Percentiles rank a stretch among this genome's conserved stretches.
phyloP scores from a whole-genome alignment of 2,888 invertebrate species.

The Esperia sulphurella region DNA sequence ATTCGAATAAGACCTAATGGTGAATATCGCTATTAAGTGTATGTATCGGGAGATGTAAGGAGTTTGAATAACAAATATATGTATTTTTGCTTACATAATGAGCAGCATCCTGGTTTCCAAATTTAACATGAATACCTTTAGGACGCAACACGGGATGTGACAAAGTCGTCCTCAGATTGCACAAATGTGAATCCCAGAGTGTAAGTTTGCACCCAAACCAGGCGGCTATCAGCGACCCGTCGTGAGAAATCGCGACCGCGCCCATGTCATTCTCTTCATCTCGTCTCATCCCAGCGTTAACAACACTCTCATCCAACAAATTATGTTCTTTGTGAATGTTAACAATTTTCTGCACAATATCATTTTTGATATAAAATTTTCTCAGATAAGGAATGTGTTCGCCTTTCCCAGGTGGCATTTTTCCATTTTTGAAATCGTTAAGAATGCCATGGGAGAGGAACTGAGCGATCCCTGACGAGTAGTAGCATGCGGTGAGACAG shows the following conservation, averaged over 20 bases:
- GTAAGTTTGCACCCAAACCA: slow-evolving; percentile 73
- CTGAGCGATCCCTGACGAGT: slow-evolving; percentile 58
- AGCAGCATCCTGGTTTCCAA: slow-evolving; percentile 65
- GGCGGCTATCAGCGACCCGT: slow-evolving; percentile 71
- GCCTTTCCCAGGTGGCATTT: slow-evolving; percentile 17
- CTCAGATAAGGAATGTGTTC: slow-evolving; percentile 42
- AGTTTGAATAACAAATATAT: too few relatives aligned
- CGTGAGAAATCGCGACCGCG: slow-evolving; percentile 65
- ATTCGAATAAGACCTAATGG: too few relatives aligned
- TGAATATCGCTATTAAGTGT: too few relatives aligned
- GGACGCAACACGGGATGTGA: slow-evolving; percentile 67
- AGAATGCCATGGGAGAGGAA: slow-evolving; percentile 49
- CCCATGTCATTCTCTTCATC: slow-evolving; percentile 56
- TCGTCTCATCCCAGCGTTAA: slow-evolving; percentile 26
- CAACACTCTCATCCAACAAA: slow-evolving; percentile 22
- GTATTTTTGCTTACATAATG: slow-evolving; percentile 74
- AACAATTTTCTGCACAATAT: slow-evolving; percentile 48
- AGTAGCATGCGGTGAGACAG: slow-evolving; percentile 67
- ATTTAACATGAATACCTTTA: slow-evolving; percentile 60
- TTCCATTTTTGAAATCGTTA: slow-evolving; percentile 51
- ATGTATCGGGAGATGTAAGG: too few relatives aligned
- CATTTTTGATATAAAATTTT: slow-evolving; percentile 27
- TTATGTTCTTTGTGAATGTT: slow-evolving; percentile 54
- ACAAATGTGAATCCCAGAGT: slow-evolving; percentile 65
- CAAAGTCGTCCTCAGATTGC: slow-evolving; percentile 56